A percentile compares a stretch with the other conserved stretches of the same genome.
Conservation (phyloP, 2,888 invertebrate genomes). For the Tenodera sinensis region DNA sequence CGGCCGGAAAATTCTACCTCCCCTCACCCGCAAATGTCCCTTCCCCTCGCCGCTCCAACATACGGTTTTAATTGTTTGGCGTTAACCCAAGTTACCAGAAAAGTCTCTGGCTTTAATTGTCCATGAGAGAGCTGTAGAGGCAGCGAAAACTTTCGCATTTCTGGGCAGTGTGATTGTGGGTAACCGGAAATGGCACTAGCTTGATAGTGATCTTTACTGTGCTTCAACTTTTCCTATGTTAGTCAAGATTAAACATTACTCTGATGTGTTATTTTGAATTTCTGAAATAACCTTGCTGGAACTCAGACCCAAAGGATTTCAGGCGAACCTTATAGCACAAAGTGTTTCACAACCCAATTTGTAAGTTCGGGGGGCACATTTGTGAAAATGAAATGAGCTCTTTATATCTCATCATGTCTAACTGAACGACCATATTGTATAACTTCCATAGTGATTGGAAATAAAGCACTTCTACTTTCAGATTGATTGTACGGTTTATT, state of each 20-base stretch:
- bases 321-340: no score
- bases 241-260: not conserved
- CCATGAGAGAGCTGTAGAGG: not conserved
- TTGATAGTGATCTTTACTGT: not conserved
- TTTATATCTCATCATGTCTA: no score
- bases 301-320: no score
- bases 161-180: not conserved
- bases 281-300: not conserved
- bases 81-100: slow-evolving; percentile 7
- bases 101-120: slow-evolving; percentile 2
- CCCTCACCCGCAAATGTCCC: no score
- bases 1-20: not conserved
- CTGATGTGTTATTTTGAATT: not conserved
- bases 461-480: no score
- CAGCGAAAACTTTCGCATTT: not conserved
- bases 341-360: no score
- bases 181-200: not conserved
- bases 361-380: no score
- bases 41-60: not conserved
- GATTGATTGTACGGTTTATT: no score
- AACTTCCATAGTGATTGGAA: no score
- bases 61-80: slow-evolving; percentile 20
- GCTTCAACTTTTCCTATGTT: not conserved
- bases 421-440: no score
- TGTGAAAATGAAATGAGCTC: no score